phyloP scores from a whole-genome alignment of 2,113 vertebrate species.

The Gymnocephalus cernua region DNA sequence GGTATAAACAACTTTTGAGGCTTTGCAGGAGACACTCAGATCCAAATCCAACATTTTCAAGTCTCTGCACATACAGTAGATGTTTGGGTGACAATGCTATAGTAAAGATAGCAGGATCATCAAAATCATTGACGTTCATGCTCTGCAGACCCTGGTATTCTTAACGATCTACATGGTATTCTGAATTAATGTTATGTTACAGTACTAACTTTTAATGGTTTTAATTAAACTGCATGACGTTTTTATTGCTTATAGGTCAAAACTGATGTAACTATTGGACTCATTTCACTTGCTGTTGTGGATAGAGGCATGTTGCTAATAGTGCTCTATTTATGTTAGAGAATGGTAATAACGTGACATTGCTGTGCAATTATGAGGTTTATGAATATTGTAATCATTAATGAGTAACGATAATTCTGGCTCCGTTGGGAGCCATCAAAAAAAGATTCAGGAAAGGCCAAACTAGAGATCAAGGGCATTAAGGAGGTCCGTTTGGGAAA shows the following conservation, averaged over 20 bases:
- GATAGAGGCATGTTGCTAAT: slow-evolving; percentile 43
- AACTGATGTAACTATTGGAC: slow-evolving; percentile 28
- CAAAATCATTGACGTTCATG: not conserved
- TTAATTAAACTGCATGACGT: not conserved
- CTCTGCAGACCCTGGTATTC: not conserved
- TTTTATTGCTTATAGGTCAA: not conserved
- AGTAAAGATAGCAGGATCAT: not conserved
- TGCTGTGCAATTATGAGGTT: slow-evolving; percentile 64
- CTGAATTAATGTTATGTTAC: not conserved
- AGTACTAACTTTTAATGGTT: not conserved
- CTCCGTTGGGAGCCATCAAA: slow-evolving; percentile 95
- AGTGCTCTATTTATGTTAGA: slow-evolving; percentile 58
- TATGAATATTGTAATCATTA: slow-evolving; percentile 72
- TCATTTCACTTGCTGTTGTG: slow-evolving; percentile 19
- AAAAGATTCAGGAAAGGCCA: slow-evolving; percentile 94
- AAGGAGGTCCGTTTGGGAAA: slow-evolving; percentile 94
- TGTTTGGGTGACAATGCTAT: no score
- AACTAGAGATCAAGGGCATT: slow-evolving; percentile 93
- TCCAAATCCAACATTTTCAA: not conserved
- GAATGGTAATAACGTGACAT: slow-evolving; percentile 44
- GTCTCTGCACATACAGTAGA: not conserved
- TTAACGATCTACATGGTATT: not conserved
- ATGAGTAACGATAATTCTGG: slow-evolving; percentile 73
- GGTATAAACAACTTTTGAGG: not conserved
- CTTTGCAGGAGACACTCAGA: not conserved